Percentiles rank a stretch among this genome's conserved stretches.
Evolutionary conservation across 2,888 invertebrate species (phyloP).

Genomic region (Harpalus rubripes): DNA sequence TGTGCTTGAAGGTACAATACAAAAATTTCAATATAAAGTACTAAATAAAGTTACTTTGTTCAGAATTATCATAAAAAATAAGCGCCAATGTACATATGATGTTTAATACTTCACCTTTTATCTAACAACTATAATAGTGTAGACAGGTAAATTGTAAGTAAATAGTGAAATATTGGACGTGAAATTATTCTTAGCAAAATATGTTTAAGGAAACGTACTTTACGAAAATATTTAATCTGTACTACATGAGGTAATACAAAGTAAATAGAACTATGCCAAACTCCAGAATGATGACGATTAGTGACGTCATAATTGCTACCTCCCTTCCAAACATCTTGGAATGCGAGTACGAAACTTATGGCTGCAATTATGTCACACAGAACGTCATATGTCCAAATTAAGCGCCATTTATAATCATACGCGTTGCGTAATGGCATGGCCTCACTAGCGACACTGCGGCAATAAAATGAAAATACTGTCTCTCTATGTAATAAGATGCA

Average conservation of each 20-base stretch:
- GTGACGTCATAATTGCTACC: neutral
- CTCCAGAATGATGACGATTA: neutral
- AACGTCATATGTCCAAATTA: conserved; percentile 52
- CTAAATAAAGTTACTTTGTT: no score
- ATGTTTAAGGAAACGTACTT: neutral
- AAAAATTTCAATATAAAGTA: no score
- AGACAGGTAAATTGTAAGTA: no score
- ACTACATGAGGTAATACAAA: neutral
- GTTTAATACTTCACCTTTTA: no score
- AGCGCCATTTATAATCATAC: conserved; percentile 51
- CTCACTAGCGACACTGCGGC: conserved; percentile 9
- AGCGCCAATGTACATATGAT: no score
- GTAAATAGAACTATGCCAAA: neutral
- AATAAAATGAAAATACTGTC: conserved; percentile 28
- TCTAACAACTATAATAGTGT: no score
- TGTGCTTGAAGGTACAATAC: no score
- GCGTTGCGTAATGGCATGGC: conserved; percentile 6
- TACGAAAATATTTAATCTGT: neutral
- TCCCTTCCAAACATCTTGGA: neutral
- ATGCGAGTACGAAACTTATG: neutral
- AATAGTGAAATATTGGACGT: no score
- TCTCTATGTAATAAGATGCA: neutral
- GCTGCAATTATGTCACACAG: conserved; percentile 12
- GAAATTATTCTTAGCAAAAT: no score
- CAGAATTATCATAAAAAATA: no score